Evolutionary conservation across 2,888 invertebrate species (phyloP).

Genomic region (Erynnis tages): DNA sequence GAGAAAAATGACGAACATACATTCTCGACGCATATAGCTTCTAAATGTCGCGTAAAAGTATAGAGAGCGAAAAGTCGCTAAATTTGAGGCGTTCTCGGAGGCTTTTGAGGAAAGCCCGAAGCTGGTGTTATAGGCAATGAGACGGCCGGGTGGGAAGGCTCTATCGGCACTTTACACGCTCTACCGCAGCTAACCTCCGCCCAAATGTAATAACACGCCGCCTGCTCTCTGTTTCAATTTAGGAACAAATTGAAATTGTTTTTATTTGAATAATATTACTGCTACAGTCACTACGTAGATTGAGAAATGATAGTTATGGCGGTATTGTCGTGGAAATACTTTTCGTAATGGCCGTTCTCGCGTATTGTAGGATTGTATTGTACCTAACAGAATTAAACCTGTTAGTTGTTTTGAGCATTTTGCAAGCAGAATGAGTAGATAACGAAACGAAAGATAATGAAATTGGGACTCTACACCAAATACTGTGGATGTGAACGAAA

Average conservation of each 20-base stretch:
- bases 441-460: neutral
- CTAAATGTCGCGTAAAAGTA: slow-evolving; percentile 74
- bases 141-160: slow-evolving; percentile 73
- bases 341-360: slow-evolving; percentile 26
- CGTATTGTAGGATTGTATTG: slow-evolving; percentile 5
- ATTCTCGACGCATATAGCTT: slow-evolving; percentile 46
- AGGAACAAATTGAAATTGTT: slow-evolving; percentile 82
- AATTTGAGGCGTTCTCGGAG: slow-evolving; percentile 76
- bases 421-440: neutral
- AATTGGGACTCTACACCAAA: slow-evolving; percentile 30
- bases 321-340: slow-evolving; percentile 40
- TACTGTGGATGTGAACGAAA: too few species aligned
- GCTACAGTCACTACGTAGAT: slow-evolving; percentile 41
- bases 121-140: slow-evolving; percentile 78
- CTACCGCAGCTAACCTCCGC: slow-evolving; percentile 77
- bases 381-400: neutral
- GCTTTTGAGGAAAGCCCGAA: slow-evolving; percentile 76
- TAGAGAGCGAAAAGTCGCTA: slow-evolving; percentile 78
- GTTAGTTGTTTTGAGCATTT: slow-evolving; percentile 3
- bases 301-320: slow-evolving; percentile 48
- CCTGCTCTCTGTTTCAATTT: slow-evolving; percentile 81
- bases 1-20: slow-evolving; percentile 58
- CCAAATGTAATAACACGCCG: slow-evolving; percentile 78
- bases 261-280: slow-evolving; percentile 81
- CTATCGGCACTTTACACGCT: slow-evolving; percentile 80